Conservation (phyloP, 2,113 vertebrate genomes). For the Damaliscus lunatus region DNA sequence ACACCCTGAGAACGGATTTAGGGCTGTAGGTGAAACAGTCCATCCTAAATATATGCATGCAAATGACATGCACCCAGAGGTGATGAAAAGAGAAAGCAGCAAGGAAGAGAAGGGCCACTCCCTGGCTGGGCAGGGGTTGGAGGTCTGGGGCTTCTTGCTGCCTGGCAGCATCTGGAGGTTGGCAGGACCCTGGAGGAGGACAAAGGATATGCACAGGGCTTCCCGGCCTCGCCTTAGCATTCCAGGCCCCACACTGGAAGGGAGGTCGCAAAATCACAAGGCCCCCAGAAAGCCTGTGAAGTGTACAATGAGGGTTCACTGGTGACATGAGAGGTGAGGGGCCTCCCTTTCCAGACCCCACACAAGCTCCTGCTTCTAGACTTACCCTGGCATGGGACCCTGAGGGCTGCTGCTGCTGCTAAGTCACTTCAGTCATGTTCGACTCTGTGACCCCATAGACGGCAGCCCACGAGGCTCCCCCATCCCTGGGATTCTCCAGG, state of each 20-base stretch:
- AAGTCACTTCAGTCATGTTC: too few relatives aligned
- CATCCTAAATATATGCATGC: not conserved
- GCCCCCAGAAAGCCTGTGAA: not conserved
- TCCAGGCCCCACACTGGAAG: not conserved
- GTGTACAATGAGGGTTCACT: not conserved
- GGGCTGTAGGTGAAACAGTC: not conserved
- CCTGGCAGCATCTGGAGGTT: not conserved
- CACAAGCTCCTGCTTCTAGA: not conserved
- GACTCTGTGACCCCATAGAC: too few relatives aligned
- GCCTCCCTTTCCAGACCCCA: not conserved
- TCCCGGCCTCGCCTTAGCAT: not conserved
- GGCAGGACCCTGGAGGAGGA: not conserved
- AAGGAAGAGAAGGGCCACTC: not conserved
- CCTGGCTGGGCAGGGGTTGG: not conserved
- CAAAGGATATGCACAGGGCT: fast-evolving
- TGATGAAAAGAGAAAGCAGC: not conserved
- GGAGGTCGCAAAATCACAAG: not conserved
- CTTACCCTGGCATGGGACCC: not conserved
- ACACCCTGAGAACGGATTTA: not conserved
- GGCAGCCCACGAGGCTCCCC: too few relatives aligned
- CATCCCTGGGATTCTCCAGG: too few relatives aligned
- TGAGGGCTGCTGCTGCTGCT: not conserved
- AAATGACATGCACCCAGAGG: not conserved
- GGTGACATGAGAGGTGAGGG: not conserved
- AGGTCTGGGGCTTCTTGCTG: not conserved